phyloP scores from a whole-genome alignment of 2,888 invertebrate species.

The Brenthis hecate region DNA sequence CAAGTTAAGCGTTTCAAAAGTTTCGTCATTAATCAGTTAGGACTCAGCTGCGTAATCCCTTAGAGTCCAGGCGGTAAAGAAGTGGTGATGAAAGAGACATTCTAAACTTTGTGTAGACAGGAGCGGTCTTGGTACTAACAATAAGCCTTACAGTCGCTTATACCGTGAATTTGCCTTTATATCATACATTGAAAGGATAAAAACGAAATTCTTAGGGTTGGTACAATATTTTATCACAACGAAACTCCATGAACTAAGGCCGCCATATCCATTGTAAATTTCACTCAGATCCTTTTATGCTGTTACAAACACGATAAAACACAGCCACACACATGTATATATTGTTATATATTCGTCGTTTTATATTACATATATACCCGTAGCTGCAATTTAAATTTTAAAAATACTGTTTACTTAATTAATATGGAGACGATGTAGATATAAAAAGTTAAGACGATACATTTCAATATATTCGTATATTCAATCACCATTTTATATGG shows the following conservation, averaged over 20 bases:
- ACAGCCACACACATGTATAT: too few relatives aligned
- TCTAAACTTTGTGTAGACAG: slow-evolving; percentile 28
- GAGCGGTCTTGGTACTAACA: slow-evolving; percentile 16
- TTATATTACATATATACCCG: too few relatives aligned
- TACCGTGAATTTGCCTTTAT: slow-evolving; percentile 19
- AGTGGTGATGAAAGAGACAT: slow-evolving; percentile 42
- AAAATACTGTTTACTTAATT: too few relatives aligned
- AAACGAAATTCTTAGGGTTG: slow-evolving; percentile 30
- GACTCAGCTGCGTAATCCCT: slow-evolving; percentile 66
- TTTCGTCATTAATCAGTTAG: slow-evolving; percentile 62
- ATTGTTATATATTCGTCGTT: too few relatives aligned
- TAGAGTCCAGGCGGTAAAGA: slow-evolving; percentile 45
- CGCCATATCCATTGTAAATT: too few relatives aligned
- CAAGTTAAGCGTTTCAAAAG: slow-evolving; percentile 51
- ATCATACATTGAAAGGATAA: slow-evolving; percentile 29
- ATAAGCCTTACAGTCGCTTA: slow-evolving; percentile 12
- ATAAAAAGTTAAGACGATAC: neutral
- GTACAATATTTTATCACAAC: neutral
- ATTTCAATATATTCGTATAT: slow-evolving; percentile 10
- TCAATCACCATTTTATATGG: slow-evolving; percentile 8
- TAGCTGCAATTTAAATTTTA: too few relatives aligned
- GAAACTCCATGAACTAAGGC: neutral
- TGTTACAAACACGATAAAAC: too few relatives aligned
- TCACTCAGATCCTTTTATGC: too few relatives aligned
- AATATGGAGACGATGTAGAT: too few relatives aligned